Evolutionary conservation across 2,888 invertebrate species (phyloP).

Genomic region (Heliconius hortense): DNA sequence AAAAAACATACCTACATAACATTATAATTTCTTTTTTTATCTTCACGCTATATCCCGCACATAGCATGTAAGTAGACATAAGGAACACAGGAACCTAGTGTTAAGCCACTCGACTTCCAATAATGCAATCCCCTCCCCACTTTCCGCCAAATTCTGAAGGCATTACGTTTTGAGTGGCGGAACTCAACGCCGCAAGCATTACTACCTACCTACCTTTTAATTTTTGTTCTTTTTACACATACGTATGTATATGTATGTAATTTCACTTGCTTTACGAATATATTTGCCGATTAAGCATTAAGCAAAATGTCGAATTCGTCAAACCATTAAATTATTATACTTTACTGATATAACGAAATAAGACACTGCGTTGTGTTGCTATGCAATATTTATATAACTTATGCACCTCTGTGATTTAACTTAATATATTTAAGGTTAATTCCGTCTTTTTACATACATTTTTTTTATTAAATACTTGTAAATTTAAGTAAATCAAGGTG

Average conservation of each 20-base stretch:
- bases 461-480: no score
- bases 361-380: slow-evolving; percentile 5
- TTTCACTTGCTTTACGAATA: slow-evolving; percentile 3
- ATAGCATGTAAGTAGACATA: no score
- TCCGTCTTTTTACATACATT: background rate
- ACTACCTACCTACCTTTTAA: background rate
- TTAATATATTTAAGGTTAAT: background rate
- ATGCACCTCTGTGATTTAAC: background rate
- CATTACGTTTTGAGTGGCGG: no score
- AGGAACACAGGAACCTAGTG: no score
- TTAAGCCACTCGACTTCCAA: no score
- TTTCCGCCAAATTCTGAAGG: no score
- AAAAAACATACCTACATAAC: no score
- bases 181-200: background rate
- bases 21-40: no score
- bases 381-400: slow-evolving; percentile 16
- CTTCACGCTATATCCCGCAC: no score
- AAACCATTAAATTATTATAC: background rate
- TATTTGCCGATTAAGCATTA: background rate
- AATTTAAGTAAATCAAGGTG: no score
- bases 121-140: no score
- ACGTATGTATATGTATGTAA: background rate
- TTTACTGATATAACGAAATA: background rate
- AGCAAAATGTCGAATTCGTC: background rate
- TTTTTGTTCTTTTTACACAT: background rate